Evolutionary conservation across 2,888 invertebrate species (phyloP).

Genomic region (Platynereis dumerilii): DNA sequence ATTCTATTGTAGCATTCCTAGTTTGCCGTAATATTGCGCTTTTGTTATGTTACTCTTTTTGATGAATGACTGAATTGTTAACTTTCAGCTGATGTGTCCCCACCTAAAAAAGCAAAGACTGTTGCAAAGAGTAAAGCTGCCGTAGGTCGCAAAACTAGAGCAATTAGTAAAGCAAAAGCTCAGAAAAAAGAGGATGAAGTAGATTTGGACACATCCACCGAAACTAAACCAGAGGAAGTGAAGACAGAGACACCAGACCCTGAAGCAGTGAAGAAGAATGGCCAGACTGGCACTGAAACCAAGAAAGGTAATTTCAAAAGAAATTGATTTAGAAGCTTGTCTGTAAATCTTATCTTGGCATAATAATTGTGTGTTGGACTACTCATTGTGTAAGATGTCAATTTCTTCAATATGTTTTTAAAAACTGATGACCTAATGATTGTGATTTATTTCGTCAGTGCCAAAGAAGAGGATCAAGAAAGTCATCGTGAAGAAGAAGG

Average conservation of each 20-base stretch:
- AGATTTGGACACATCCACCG: constrained; percentile 3
- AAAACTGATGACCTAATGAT: too few species aligned
- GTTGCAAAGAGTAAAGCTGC: background rate
- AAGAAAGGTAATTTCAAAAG: background rate
- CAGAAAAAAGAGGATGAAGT: constrained; percentile 5
- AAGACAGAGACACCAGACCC: constrained; percentile 29
- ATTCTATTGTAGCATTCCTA: background rate
- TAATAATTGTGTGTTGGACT: background rate
- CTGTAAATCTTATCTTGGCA: background rate
- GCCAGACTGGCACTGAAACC: constrained; percentile 11
- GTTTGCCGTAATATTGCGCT: too few species aligned
- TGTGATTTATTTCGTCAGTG: too few species aligned
- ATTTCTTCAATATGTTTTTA: too few species aligned
- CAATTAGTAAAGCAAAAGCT: constrained; percentile 14
- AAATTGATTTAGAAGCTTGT: background rate
- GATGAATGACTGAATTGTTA: too few species aligned
- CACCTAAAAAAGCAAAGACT: background rate
- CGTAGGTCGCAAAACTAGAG: constrained; percentile 7
- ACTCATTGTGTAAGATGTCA: too few species aligned
- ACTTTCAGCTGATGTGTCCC: too few species aligned
- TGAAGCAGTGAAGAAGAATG: constrained; percentile 26
- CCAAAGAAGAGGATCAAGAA: background rate
- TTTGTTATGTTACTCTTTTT: too few species aligned
- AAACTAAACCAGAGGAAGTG: constrained; percentile 30
- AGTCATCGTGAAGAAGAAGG: too few species aligned